These are phyloP conservation scores for Pica pica DNA, from an alignment of 2,113 vertebrate species.

Conservation along the genomic window DNA sequence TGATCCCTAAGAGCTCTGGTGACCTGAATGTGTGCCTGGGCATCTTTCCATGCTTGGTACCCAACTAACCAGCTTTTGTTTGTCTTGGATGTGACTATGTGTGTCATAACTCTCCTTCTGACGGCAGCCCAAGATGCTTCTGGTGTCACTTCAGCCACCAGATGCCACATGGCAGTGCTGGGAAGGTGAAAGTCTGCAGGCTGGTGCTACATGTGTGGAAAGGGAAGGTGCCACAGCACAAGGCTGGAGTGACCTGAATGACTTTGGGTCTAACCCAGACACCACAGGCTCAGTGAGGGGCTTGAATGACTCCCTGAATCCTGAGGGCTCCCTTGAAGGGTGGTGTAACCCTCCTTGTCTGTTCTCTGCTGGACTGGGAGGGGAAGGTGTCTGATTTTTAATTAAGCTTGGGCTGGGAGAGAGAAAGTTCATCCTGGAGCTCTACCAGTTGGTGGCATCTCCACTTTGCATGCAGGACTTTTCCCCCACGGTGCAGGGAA, in stretches of 20 bases:
- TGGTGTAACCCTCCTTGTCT: rapidly evolving
- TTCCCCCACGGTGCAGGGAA: rapidly evolving
- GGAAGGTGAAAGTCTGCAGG: background rate
- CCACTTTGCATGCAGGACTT: background rate
- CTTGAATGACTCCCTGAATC: background rate
- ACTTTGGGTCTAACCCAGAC: background rate
- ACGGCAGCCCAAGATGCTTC: background rate
- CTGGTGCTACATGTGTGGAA: background rate
- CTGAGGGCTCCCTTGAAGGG: background rate
- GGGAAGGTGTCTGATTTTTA: background rate
- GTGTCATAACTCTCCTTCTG: background rate
- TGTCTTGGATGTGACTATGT: background rate
- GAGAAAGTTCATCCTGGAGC: background rate
- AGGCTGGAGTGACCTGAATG: background rate
- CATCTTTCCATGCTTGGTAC: background rate
- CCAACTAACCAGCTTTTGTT: background rate
- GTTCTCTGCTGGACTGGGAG: background rate
- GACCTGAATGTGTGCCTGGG: background rate
- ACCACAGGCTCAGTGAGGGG: background rate
- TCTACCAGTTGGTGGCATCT: background rate
- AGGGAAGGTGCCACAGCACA: background rate
- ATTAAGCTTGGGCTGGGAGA: background rate
- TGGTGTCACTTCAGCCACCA: background rate
- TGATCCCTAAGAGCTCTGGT: background rate
- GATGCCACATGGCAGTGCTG: background rate